Evolutionary conservation across 1,140 invertebrate genomes (phyloP).

Genomic region (Drosophila seguyi): DNA sequence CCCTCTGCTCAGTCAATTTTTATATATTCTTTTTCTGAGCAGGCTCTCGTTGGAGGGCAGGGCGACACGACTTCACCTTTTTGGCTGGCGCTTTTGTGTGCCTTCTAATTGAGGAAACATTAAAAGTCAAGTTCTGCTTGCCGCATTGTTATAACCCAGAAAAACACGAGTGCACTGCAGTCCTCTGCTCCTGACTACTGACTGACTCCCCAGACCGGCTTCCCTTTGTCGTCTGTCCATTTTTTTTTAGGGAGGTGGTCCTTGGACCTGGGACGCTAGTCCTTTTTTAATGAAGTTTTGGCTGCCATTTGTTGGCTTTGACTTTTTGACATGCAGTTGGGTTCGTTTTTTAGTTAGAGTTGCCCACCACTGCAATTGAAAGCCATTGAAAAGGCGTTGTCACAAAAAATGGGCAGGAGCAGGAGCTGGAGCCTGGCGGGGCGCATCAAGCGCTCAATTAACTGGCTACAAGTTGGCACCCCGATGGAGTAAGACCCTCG

Average conservation of each 20-base stretch:
- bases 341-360: conserved; percentile 14
- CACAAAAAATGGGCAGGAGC: conserved; percentile 23
- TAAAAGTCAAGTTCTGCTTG: conserved; percentile 82
- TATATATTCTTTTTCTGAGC: conserved; percentile 29
- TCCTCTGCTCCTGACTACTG: conserved; percentile 28
- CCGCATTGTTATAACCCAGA: conserved; percentile 83
- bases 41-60: conserved; percentile 16
- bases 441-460: conserved; percentile 73
- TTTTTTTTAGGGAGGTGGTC: not conserved
- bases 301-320: conserved; percentile 63
- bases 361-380: conserved; percentile 58
- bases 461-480: conserved; percentile 61
- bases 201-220: conserved; percentile 8
- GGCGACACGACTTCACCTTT: conserved; percentile 70
- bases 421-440: not conserved
- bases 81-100: conserved; percentile 73
- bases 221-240: conserved; percentile 24
- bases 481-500: conserved; percentile 27
- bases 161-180: conserved; percentile 81
- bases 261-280: conserved; percentile 4
- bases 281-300: conserved; percentile 70
- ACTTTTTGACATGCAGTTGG: conserved; percentile 60
- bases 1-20: conserved; percentile 32
- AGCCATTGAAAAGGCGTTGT: conserved; percentile 65
- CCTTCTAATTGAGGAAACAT: conserved; percentile 82